These are phyloP conservation scores for Rhopilema esculentum DNA, from an alignment of 30 jellyfish, hydroid and myxozoan genomes.

Conservation along the genomic window DNA sequence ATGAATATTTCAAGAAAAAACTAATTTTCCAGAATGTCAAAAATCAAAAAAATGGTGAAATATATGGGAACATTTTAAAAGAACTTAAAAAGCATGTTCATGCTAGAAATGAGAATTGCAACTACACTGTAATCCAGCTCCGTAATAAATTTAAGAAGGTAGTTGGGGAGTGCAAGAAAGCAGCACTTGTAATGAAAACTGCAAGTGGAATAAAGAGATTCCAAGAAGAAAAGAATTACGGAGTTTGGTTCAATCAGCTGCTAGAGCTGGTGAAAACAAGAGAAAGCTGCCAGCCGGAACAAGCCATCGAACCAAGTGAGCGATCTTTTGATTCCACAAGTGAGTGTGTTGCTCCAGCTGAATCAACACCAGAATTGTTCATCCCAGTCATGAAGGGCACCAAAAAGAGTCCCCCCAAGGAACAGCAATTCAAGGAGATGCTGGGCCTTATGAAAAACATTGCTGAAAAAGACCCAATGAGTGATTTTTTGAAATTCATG, in stretches of 20 bases:
- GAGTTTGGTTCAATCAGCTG: constrained; percentile 75
- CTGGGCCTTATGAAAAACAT: constrained; percentile 20
- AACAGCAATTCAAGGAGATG: no score
- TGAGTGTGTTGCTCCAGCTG: constrained; percentile 33
- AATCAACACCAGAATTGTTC: constrained; percentile 39
- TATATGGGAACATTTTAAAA: constrained; percentile 35
- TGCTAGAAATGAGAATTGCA: constrained; percentile 59
- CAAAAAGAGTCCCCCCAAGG: constrained; percentile 40
- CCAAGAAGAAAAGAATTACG: constrained; percentile 69
- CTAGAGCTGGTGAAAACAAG: constrained; percentile 56
- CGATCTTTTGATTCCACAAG: constrained; percentile 43
- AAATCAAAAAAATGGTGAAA: constrained; percentile 50
- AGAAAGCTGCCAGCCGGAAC: constrained; percentile 73
- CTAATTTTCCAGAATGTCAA: constrained; percentile 54
- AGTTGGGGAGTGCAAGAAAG: constrained; percentile 64
- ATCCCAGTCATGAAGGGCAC: constrained; percentile 59
- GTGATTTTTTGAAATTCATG: constrained; percentile 34
- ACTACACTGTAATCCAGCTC: constrained; percentile 62
- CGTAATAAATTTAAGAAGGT: constrained; percentile 58
- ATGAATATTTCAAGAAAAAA: constrained; percentile 47
- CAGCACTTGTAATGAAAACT: constrained; percentile 66
- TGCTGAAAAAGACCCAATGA: constrained; percentile 48
- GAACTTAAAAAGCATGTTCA: constrained; percentile 29
- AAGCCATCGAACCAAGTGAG: constrained; percentile 69
- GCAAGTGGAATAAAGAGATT: constrained; percentile 63